phyloP scores from a whole-genome alignment of 1,140 invertebrate species.

The Octopus bimaculoides region DNA sequence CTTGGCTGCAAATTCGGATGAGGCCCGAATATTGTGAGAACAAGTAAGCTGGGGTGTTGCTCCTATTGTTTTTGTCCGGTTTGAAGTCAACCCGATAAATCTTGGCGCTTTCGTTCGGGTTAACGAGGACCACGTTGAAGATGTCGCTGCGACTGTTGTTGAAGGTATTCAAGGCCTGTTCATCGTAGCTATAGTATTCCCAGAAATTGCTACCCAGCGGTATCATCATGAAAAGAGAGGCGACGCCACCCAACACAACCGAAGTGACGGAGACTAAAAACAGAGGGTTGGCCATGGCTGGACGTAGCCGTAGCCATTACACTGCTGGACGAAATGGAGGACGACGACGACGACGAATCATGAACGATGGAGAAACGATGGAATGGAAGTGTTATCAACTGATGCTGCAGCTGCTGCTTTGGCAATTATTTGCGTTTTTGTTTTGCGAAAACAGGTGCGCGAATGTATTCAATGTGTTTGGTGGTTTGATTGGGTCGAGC shows the following conservation, averaged over 20 bases:
- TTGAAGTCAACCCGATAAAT: neutral
- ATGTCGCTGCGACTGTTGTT: neutral
- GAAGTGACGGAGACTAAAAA: neutral
- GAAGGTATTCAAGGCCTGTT: neutral
- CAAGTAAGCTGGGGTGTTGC: neutral
- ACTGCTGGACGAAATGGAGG: neutral
- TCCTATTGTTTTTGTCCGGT: neutral
- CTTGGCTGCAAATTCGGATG: neutral
- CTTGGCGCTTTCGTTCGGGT: neutral
- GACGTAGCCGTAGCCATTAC: neutral
- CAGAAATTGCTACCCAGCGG: neutral
- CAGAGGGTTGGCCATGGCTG: neutral
- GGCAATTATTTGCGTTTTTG: neutral
- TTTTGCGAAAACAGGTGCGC: neutral
- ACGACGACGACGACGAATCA: neutral
- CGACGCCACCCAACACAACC: neutral
- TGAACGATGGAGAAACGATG: neutral
- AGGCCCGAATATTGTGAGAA: neutral
- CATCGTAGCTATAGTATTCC: neutral
- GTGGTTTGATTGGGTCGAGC: neutral
- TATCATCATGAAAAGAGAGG: neutral
- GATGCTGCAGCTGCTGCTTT: neutral
- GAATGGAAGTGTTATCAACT: neutral
- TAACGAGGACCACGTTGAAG: neutral
- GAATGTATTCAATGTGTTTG: neutral